Evolutionary conservation across 2,113 vertebrate species (phyloP).

Genomic region (Tachuris rubrigastra): DNA sequence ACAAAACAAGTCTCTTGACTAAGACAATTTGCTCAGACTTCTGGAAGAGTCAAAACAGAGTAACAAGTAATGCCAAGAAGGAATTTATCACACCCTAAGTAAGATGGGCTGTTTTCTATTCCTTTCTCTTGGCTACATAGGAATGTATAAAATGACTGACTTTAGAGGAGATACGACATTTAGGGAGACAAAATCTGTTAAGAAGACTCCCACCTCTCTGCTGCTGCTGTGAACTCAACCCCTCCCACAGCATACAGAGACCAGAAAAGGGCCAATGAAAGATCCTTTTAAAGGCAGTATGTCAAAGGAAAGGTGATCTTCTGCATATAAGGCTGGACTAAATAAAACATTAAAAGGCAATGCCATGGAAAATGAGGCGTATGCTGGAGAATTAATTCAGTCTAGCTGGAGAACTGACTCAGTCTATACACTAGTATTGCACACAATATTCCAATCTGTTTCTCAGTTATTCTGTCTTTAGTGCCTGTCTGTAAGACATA

Average conservation of each 20-base stretch:
- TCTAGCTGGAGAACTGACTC: not conserved
- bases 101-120: not conserved
- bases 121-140: not conserved
- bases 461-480: not conserved
- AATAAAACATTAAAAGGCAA: not conserved
- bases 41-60: not conserved
- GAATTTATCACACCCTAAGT: not conserved
- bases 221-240: not conserved
- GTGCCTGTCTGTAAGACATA: not conserved
- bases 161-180: not conserved
- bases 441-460: not conserved
- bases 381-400: not conserved
- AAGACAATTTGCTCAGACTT: not conserved
- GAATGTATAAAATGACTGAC: not conserved
- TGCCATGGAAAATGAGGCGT: not conserved
- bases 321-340: not conserved
- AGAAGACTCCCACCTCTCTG: not conserved
- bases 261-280: not conserved
- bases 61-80: not conserved
- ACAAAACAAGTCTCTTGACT: not conserved
- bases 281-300: not conserved
- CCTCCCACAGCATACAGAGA: not conserved
- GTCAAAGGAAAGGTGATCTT: not conserved
- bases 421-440: not conserved
- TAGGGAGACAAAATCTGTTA: not conserved